A percentile compares a stretch with the other conserved stretches of the same genome.
These are phyloP conservation scores for Drepana arcuata DNA, from an alignment of 1,140 invertebrate species.

Conservation along the genomic window DNA sequence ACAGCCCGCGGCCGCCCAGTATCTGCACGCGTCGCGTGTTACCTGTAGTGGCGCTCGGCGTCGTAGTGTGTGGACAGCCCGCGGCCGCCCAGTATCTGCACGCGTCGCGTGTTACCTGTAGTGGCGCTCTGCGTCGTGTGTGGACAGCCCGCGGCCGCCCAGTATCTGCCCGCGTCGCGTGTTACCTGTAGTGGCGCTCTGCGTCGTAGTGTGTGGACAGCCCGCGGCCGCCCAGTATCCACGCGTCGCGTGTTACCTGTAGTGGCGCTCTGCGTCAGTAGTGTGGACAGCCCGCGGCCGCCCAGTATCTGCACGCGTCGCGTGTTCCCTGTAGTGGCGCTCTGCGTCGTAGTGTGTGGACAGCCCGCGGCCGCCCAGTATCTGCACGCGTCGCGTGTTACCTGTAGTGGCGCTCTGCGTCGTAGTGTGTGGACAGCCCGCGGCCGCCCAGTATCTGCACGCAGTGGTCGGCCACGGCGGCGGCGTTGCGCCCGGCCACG, in stretches of 20 bases:
- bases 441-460: slow-evolving; percentile 90
- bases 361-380: slow-evolving; percentile 90
- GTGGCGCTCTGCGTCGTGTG: too few relatives aligned
- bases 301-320: slow-evolving; percentile 88
- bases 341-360: slow-evolving; percentile 91
- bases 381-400: slow-evolving; percentile 84
- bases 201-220: too few relatives aligned
- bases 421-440: slow-evolving; percentile 90
- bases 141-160: too few relatives aligned
- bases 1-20: slow-evolving; percentile 90
- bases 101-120: too few relatives aligned
- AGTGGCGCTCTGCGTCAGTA: slow-evolving; percentile 93
- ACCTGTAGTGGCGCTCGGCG: slow-evolving; percentile 89
- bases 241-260: too few relatives aligned
- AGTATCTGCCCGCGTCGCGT: too few relatives aligned
- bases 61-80: slow-evolving; percentile 91
- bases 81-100: slow-evolving; percentile 90
- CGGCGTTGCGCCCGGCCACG: slow-evolving; percentile 87
- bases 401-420: slow-evolving; percentile 90
- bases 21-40: slow-evolving; percentile 89
- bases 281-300: slow-evolving; percentile 90
- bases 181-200: too few relatives aligned
- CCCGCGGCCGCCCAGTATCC: too few relatives aligned
- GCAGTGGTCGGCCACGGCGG: slow-evolving; percentile 86
- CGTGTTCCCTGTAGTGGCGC: slow-evolving; percentile 87